These are phyloP conservation scores for Mus spicilegus DNA, from an alignment of 2,113 vertebrate species.

Conservation along the genomic window DNA sequence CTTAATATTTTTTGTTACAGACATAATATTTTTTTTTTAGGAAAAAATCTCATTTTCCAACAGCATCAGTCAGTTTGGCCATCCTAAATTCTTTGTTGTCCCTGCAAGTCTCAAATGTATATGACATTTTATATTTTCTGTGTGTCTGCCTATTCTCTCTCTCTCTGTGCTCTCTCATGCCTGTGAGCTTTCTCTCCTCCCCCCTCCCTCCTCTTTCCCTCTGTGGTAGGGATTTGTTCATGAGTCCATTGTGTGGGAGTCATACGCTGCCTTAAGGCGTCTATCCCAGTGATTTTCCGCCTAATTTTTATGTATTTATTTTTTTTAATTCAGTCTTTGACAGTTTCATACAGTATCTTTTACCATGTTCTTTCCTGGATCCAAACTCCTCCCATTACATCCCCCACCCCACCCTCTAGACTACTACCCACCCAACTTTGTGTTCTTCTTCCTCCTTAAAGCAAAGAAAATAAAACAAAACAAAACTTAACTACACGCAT, in stretches of 20 bases:
- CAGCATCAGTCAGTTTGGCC: not conserved
- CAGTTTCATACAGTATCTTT: not conserved
- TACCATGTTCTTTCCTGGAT: not conserved
- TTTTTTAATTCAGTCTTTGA: not conserved
- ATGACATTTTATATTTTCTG: not conserved
- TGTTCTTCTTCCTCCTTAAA: not conserved
- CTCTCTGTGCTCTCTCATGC: no score
- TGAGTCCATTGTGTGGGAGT: no score
- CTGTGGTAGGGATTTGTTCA: not conserved
- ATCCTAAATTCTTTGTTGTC: not conserved
- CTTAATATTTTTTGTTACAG: not conserved
- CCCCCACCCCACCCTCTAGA: no score
- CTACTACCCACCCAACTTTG: not conserved
- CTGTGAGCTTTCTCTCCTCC: no score
- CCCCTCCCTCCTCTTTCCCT: no score
- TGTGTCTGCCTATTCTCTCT: not conserved
- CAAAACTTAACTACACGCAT: no score
- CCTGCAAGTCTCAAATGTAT: not conserved
- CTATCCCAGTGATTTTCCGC: not conserved
- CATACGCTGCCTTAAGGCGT: not conserved
- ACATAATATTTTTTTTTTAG: constrained; percentile 41
- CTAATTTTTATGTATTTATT: no score
- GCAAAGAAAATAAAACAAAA: not conserved
- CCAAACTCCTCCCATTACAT: not conserved
- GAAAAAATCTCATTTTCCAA: constrained; percentile 18